Percentiles rank a stretch among this genome's conserved stretches.
Conservation (phyloP, 2,113 vertebrate genomes). For the Tyto alba region DNA sequence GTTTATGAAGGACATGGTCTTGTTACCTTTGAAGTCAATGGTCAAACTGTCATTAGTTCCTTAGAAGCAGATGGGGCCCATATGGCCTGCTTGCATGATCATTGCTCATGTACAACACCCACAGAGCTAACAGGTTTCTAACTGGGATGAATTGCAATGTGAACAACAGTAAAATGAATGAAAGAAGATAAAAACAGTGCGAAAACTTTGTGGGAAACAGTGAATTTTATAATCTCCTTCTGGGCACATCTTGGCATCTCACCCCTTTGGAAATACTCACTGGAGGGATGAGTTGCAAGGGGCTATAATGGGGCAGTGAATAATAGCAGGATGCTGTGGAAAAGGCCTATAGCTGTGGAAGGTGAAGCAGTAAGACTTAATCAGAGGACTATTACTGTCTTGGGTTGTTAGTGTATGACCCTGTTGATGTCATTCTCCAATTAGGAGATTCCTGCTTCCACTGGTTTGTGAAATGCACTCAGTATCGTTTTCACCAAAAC, state of each 20-base stretch:
- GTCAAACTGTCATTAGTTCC: slow-evolving; percentile 11
- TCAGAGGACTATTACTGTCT: not conserved
- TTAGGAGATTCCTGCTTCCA: not conserved
- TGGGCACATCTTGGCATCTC: not conserved
- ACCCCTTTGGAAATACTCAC: not conserved
- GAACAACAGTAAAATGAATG: not conserved
- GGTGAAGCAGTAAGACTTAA: not conserved
- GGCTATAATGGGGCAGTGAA: not conserved
- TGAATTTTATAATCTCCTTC: not conserved
- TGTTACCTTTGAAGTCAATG: slow-evolving; percentile 31
- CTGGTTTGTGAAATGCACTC: not conserved
- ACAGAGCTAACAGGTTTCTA: slow-evolving; percentile 42
- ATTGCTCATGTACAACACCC: slow-evolving; percentile 34
- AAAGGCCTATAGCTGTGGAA: not conserved
- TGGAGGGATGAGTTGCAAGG: not conserved
- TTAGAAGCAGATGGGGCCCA: slow-evolving; percentile 44
- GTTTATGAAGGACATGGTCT: not conserved
- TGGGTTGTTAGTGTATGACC: not conserved
- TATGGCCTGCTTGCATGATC: slow-evolving; percentile 32
- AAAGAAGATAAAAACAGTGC: not conserved
- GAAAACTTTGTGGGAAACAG: not conserved
- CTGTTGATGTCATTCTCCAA: not conserved
- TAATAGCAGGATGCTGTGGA: not conserved
- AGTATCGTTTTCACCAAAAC: not conserved
- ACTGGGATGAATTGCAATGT: not conserved